A percentile compares a stretch with the other conserved stretches of the same genome.
These are phyloP conservation scores for Spinus olivaceus DNA, from an alignment of 2,797 vertebrate genomes.

Conservation along the genomic window DNA sequence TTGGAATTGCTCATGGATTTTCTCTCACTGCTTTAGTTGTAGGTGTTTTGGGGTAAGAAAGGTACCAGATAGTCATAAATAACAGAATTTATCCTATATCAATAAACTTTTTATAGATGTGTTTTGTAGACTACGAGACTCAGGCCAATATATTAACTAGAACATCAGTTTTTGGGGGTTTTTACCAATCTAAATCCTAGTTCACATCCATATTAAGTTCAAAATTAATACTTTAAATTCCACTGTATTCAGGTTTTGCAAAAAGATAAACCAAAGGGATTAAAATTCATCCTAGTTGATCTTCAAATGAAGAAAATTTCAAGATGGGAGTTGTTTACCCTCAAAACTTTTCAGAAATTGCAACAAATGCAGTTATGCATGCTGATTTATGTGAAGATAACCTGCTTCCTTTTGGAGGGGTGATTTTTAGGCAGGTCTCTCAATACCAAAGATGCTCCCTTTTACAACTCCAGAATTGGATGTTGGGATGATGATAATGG, in stretches of 20 bases:
- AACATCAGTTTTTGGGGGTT: accelerated
- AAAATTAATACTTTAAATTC: background rate
- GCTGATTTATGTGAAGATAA: background rate
- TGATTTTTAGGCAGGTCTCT: background rate
- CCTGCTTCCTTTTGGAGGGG: background rate
- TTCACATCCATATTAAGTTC: background rate
- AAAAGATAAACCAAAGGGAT: background rate
- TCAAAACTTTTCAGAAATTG: background rate
- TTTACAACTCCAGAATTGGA: background rate
- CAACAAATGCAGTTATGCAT: background rate
- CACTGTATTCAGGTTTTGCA: background rate
- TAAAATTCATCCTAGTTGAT: background rate
- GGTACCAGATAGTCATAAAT: background rate
- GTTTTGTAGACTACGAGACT: background rate
- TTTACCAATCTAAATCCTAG: background rate
- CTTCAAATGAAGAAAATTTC: background rate
- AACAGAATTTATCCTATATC: background rate
- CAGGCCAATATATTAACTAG: background rate
- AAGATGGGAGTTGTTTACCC: background rate
- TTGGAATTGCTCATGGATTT: background rate
- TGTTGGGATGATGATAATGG: background rate
- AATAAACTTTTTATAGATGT: background rate
- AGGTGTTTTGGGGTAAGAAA: background rate
- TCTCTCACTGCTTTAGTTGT: background rate
- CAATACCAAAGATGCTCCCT: background rate